phyloP scores from a whole-genome alignment of 2,797 vertebrate species.

The Enteromius treurensis region DNA sequence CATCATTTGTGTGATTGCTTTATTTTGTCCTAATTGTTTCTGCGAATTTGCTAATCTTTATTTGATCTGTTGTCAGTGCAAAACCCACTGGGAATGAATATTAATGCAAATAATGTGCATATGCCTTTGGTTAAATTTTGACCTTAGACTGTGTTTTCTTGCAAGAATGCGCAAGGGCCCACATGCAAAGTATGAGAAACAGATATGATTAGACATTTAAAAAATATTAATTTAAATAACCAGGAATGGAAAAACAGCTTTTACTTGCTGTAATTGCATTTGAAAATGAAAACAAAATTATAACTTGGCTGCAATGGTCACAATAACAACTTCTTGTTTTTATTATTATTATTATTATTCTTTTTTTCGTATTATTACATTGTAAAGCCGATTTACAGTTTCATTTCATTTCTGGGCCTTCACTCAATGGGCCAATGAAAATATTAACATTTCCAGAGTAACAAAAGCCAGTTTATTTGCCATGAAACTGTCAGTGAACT shows the following conservation, averaged over 20 bases:
- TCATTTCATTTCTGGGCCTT: neutral
- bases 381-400: constrained; percentile 8
- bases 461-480: neutral
- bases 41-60: constrained; percentile 14
- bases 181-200: constrained; percentile 9
- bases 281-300: constrained; percentile 15
- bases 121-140: constrained; percentile 26
- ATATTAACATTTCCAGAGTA: constrained; percentile 1
- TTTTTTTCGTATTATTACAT: neutral
- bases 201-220: constrained; percentile 32
- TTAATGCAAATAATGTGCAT: constrained; percentile 32
- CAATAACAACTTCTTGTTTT: constrained; percentile 16
- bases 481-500: neutral
- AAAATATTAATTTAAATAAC: neutral
- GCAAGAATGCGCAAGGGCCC: constrained; percentile 36
- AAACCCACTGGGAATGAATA: neutral
- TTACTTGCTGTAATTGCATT: constrained; percentile 7
- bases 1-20: constrained; percentile 17
- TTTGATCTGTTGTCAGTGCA: constrained; percentile 18
- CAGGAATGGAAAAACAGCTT: neutral
- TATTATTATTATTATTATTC: neutral
- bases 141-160: constrained; percentile 34
- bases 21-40: constrained; percentile 38
- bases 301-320: neutral
- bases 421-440: neutral